Base-by-base conservation (phyloP, 2,888 invertebrate species). In the Carabus problematicus region DNA sequence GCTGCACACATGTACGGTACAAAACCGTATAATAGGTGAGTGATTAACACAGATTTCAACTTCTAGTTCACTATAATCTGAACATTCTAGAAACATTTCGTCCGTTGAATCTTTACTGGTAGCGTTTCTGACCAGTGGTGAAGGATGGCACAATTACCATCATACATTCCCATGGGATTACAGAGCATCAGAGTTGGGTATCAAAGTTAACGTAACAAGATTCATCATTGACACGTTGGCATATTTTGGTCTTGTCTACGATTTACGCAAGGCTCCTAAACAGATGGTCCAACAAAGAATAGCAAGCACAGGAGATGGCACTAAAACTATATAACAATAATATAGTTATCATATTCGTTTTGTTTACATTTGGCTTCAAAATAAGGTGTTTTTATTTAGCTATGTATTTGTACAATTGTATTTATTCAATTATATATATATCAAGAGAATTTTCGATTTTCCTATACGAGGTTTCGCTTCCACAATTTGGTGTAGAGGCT, bases 61-160 rank as follows among this genome's bases (percentile, higher is more conserved):
- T 6, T 29, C 2, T 29, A 29, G 2, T 29, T 29, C 2, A 29
- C 6, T 29, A 3, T 29, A 6, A 3, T 3, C 6, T 29, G 29
- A 3, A 6, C 6, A 3, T 29, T 29, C 29, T 29, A 86, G 88
- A 75, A 80, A 83, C 76, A 84, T 91, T 75, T 82, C 86, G 71
- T 88, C 91, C 1, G 84, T 85, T 0, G 89, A 91, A 76, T 89
- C 88, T 74, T 80, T 83, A n/a, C 82, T 86, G 60, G 90, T 90
- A 0, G 84, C 88, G 0, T 81, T 87, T 0, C 82, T 87, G 62
- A 86, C 88, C 0, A 77, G 85, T 0, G 88, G 88, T 0, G 88
- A 89, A 77, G 91, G 91, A 1, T 92, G 90, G 88, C 91, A 92
- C 79, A 91, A 91, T 79, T 92, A 91, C 79, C 91, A 92, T 76